These are phyloP conservation scores for Alosa alosa DNA, from an alignment of 2,113 vertebrate species.

Conservation along the genomic window DNA sequence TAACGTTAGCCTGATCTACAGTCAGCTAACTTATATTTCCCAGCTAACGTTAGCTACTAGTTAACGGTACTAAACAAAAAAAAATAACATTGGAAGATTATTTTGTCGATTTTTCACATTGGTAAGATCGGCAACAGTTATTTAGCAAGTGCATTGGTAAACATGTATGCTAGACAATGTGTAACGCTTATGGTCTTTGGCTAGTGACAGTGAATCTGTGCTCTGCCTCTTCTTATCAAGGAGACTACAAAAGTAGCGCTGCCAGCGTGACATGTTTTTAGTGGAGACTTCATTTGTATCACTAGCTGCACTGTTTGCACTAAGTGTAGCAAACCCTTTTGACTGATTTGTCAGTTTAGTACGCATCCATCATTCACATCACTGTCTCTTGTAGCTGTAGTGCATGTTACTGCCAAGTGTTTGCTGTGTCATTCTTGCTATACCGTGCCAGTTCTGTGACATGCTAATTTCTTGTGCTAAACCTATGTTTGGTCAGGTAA, in stretches of 20 bases:
- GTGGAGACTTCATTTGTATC: not conserved
- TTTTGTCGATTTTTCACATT: not conserved
- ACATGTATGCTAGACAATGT: not conserved
- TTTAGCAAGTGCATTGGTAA: not conserved
- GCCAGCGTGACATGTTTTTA: no score
- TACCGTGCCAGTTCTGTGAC: not conserved
- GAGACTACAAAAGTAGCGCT: not conserved
- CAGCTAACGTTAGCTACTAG: not conserved
- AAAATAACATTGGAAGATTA: not conserved
- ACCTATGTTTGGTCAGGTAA: not conserved
- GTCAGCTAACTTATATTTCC: not conserved
- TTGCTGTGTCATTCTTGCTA: constrained; percentile 55
- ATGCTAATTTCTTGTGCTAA: not conserved
- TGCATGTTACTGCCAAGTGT: not conserved
- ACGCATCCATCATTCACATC: not conserved
- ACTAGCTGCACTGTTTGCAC: not conserved
- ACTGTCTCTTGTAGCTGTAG: not conserved
- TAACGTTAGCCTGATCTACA: not conserved
- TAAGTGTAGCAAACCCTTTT: no score
- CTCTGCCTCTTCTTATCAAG: no score
- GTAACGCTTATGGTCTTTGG: not conserved
- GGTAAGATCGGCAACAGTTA: not conserved
- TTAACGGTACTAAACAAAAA: not conserved
- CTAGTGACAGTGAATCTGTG: no score
- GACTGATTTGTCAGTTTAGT: not conserved